Conservation (phyloP, 2,113 vertebrate species). For the Conger conger region DNA sequence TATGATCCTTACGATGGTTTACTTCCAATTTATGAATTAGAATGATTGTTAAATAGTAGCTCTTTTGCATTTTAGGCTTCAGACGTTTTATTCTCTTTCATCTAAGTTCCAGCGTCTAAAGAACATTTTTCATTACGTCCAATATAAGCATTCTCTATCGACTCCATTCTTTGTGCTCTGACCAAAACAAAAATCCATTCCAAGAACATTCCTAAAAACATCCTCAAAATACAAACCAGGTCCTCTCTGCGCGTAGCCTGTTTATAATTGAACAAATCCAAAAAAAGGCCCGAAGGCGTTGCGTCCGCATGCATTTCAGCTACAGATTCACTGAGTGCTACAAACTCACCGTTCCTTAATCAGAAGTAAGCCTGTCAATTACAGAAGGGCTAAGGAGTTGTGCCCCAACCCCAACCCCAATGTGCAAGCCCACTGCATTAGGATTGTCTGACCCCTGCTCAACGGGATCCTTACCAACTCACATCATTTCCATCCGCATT, state of each 20-base stretch:
- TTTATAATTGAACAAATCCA: neutral
- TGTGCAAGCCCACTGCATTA: neutral
- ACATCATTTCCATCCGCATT: constrained; percentile 21
- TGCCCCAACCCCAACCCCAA: neutral
- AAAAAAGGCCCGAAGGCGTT: neutral
- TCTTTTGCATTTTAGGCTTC: neutral
- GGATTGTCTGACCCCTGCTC: neutral
- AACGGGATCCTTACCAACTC: neutral
- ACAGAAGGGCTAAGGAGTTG: neutral
- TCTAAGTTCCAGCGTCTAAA: neutral
- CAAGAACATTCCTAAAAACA: neutral
- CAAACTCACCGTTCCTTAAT: neutral
- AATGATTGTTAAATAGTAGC: neutral
- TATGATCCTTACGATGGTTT: neutral
- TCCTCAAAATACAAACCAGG: neutral
- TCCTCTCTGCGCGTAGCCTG: neutral
- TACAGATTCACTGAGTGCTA: neutral
- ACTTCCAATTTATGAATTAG: neutral
- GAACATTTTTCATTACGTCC: neutral
- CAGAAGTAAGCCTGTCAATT: neutral
- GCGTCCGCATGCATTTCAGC: neutral
- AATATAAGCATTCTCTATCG: constrained; percentile 12
- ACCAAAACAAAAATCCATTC: constrained; percentile 8
- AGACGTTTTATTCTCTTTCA: neutral
- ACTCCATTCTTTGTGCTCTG: neutral